Conservation (phyloP, 2,888 invertebrate genomes). For the Diarsia dahlii region DNA sequence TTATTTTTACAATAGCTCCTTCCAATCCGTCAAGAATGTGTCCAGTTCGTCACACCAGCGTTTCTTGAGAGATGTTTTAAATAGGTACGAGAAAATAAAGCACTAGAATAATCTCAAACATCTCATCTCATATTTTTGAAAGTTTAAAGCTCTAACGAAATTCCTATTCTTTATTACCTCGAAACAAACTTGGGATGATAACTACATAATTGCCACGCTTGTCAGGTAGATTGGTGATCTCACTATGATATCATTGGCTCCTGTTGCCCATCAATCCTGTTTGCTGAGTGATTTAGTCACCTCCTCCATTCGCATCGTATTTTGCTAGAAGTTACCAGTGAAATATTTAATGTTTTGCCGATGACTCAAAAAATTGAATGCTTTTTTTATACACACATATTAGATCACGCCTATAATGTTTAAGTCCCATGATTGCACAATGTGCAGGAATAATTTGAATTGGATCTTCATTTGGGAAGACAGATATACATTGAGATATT, state of each 20-base stretch:
- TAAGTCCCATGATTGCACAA: no score
- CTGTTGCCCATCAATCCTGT: conserved; percentile 16
- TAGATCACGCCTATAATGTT: no score
- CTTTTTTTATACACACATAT: neutral
- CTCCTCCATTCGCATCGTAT: neutral
- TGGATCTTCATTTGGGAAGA: neutral
- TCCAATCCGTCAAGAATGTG: no score
- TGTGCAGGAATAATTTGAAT: neutral
- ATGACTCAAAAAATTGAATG: conserved; percentile 21
- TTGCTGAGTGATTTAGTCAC: conserved; percentile 21
- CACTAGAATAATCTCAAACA: neutral
- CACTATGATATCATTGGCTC: conserved; percentile 46
- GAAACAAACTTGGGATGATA: conserved; percentile 17
- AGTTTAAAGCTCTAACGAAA: neutral
- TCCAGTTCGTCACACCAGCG: no score
- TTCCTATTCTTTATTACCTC: neutral
- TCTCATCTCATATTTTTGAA: neutral
- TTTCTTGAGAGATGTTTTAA: neutral
- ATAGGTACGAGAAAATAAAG: neutral
- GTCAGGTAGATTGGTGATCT: conserved; percentile 46
- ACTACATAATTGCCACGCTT: conserved; percentile 35
- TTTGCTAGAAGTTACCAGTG: neutral
- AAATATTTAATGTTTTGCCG: neutral
- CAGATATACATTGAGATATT: no score
- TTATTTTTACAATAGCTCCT: no score